These are phyloP conservation scores for Amia ocellicauda DNA, from an alignment of 2,113 vertebrate species.

Conservation along the genomic window DNA sequence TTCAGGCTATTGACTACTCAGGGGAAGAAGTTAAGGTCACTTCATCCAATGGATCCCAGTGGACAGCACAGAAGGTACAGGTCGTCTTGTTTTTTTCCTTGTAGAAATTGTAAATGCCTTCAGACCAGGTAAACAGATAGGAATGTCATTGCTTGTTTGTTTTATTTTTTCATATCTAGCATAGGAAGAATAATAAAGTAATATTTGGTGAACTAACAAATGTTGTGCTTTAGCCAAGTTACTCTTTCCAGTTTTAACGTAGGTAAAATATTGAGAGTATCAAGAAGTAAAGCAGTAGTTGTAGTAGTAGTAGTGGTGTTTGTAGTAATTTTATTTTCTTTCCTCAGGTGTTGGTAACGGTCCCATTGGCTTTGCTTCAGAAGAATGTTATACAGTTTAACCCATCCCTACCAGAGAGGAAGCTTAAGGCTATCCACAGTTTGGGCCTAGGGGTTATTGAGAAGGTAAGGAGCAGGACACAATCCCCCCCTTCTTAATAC, in stretches of 20 bases:
- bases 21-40: conserved; percentile 80
- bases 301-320: too few relatives aligned
- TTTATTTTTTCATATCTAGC: too few relatives aligned
- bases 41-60: conserved; percentile 69
- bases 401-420: conserved; percentile 84
- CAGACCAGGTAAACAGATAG: too few relatives aligned
- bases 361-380: conserved; percentile 88
- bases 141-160: too few relatives aligned
- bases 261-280: too few relatives aligned
- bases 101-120: too few relatives aligned
- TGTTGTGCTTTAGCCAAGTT: too few relatives aligned
- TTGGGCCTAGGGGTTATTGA: conserved; percentile 92
- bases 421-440: conserved; percentile 92
- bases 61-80: conserved; percentile 84
- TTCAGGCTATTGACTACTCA: conserved; percentile 82
- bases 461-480: conserved; percentile 66
- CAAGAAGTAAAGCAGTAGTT: too few relatives aligned
- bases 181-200: too few relatives aligned
- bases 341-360: conserved; percentile 81
- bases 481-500: too few relatives aligned
- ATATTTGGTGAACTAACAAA: too few relatives aligned
- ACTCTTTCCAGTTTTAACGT: too few relatives aligned
- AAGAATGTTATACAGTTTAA: conserved; percentile 84
- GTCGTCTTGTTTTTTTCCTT: not conserved
- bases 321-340: conserved; percentile 13